Conservation (phyloP, 2,888 invertebrate species). For the Cheilosia scutellata region DNA sequence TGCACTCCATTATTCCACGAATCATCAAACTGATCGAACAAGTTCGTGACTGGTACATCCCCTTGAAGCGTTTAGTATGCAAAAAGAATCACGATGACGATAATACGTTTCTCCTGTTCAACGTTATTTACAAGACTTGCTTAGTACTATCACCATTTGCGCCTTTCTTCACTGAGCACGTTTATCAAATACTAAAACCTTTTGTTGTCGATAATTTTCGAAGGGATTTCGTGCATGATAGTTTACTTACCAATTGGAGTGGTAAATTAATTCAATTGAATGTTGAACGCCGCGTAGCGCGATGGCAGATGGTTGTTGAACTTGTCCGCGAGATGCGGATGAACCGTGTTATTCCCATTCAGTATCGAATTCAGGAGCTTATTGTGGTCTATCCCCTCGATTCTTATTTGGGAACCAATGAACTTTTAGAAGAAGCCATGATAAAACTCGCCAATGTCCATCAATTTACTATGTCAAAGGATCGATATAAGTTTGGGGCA, state of each 20-base stretch:
- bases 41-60: conserved; percentile 98
- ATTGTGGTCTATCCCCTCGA: conserved; percentile 22
- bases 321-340: conserved; percentile 94
- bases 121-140: conserved; percentile 78
- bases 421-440: conserved; percentile 17
- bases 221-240: conserved; percentile 10
- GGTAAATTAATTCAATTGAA: conserved; percentile 87
- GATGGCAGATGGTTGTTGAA: conserved; percentile 97
- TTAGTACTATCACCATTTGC: conserved; percentile 96
- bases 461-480: not conserved
- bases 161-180: conserved; percentile 95
- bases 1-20: conserved; percentile 95
- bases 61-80: conserved; percentile 95
- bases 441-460: conserved; percentile 26
- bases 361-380: conserved; percentile 94
- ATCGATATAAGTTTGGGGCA: conserved; percentile 21
- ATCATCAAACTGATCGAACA: conserved; percentile 97
- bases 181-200: conserved; percentile 88
- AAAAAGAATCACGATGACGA: conserved; percentile 86
- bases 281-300: conserved; percentile 93
- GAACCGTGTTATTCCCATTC: conserved; percentile 94
- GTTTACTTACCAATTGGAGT: not conserved
- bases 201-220: conserved; percentile 85
- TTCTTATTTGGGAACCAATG: conserved; percentile 1
- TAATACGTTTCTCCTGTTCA: not conserved